A percentile compares a stretch with the other conserved stretches of the same genome.
These are phyloP conservation scores for Cyprinella venusta DNA, from an alignment of 2,797 vertebrate species.

Conservation along the genomic window DNA sequence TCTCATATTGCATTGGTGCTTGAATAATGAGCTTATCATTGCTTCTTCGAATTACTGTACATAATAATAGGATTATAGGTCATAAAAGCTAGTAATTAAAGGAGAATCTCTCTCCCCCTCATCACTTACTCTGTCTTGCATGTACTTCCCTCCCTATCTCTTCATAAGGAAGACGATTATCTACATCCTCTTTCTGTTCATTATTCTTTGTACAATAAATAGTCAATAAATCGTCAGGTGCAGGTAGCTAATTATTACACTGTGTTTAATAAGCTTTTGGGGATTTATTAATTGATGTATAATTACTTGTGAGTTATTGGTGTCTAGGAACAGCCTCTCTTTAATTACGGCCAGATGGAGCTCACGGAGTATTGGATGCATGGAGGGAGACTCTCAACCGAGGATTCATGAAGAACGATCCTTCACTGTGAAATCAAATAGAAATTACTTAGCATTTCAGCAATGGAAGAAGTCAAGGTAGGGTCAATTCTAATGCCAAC, in stretches of 20 bases:
- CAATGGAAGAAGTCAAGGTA: not conserved
- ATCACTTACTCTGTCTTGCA: constrained; percentile 7
- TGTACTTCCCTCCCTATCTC: constrained; percentile 37
- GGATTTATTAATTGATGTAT: constrained; percentile 67
- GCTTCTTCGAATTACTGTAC: constrained; percentile 24
- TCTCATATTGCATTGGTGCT: not conserved
- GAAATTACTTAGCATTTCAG: constrained; percentile 39
- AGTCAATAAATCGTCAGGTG: constrained; percentile 59
- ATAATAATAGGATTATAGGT: constrained; percentile 26
- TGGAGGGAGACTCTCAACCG: constrained; percentile 52
- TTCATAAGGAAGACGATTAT: constrained; percentile 48
- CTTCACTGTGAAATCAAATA: constrained; percentile 53
- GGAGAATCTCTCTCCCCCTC: constrained; percentile 7
- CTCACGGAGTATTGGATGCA: constrained; percentile 59
- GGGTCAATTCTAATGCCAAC: constrained; percentile 29
- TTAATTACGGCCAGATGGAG: constrained; percentile 66
- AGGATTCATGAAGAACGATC: constrained; percentile 47
- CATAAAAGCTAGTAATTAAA: constrained; percentile 37
- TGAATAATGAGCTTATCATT: constrained; percentile 16
- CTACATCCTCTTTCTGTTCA: constrained; percentile 49
- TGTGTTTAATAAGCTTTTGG: constrained; percentile 65
- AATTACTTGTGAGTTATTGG: constrained; percentile 67
- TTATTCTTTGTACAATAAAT: constrained; percentile 57
- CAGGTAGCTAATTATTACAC: constrained; percentile 58
- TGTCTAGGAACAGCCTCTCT: constrained; percentile 59